phyloP scores from a whole-genome alignment of 1,140 invertebrate species.

The Penaeus japonicus region DNA sequence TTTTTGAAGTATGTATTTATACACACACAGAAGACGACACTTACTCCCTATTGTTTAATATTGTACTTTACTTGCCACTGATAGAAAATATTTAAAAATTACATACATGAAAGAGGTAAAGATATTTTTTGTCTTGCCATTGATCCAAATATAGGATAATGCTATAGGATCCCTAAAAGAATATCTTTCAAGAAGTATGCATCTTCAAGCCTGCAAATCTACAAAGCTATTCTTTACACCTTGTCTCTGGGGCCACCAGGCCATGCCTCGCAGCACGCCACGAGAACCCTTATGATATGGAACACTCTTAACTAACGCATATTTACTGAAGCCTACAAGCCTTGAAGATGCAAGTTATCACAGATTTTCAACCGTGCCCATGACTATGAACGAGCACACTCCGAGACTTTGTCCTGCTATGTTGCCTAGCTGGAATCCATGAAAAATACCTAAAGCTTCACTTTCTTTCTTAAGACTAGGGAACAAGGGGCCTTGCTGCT shows the following conservation, averaged over 20 bases:
- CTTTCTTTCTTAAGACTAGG: not conserved
- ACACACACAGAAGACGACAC: slow-evolving; percentile 32
- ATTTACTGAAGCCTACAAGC: slow-evolving; percentile 33
- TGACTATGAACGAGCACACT: slow-evolving; percentile 24
- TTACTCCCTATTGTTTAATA: slow-evolving; percentile 46
- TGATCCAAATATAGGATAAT: slow-evolving; percentile 45
- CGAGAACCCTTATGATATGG: not conserved
- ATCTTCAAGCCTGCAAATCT: slow-evolving; percentile 39
- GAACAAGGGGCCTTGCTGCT: not conserved
- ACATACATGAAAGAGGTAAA: slow-evolving; percentile 46
- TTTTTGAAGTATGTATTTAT: slow-evolving; percentile 17
- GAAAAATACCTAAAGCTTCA: slow-evolving; percentile 20
- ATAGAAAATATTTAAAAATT: slow-evolving; percentile 47
- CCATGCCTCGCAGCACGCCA: no score
- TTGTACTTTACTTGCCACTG: slow-evolving; percentile 53
- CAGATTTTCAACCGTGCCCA: slow-evolving; percentile 45
- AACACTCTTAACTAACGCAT: slow-evolving; percentile 22
- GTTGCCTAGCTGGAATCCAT: slow-evolving; percentile 27
- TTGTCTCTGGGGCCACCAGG: not conserved
- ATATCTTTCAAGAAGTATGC: slow-evolving; percentile 34
- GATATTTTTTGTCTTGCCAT: slow-evolving; percentile 47
- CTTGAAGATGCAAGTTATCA: slow-evolving; percentile 51
- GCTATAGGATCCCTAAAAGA: slow-evolving; percentile 40
- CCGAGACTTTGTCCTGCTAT: slow-evolving; percentile 30
- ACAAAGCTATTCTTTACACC: slow-evolving; percentile 10